Evolutionary conservation across 2,797 vertebrate genomes (phyloP), one percentile per base, ranked within the genome.

Genomic region (Momotus momota): DNA sequence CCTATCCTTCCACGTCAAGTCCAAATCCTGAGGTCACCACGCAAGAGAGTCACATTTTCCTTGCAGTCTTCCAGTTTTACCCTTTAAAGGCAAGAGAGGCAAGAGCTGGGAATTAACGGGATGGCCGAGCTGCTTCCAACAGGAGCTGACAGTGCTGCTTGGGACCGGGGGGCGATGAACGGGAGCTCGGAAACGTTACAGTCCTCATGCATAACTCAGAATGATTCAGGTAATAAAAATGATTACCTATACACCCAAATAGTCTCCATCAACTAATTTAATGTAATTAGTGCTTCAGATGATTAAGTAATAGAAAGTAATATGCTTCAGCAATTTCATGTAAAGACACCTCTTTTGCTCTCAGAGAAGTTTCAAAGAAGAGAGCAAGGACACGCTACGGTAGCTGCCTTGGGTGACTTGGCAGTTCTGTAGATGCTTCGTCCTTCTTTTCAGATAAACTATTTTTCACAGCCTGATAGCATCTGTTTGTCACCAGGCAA

Each of bases 201-300:
- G n/a, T 17, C 29, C 72, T 94, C 3, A 25, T 88, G 60, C 46
- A 25, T 77, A 91, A 86, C 73, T 91, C 96, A 90, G 46, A 62
- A 81, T 70, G 64, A 78, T 41, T 74, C 83, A 67, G 64, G 65
- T 64, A 85, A 73, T 94, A 93, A 87, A 91, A 89, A 93, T 65
- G 2, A 94, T 80, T 88, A 94, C 48, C 86, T 65, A 40, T 15
- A 84, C 77, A 83, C 60, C 81, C 88, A 88, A 91, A 94, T 31
- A 93, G 86, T 86, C 70, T 82, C 66, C 83, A 92, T 82, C 90
- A 96, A 81, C 88, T 92, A 92, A 81, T 92, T 93, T 90, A 81
- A 73, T 9, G 6, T 78, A 86, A 96, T 95, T 88, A 96, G 91
- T 54, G 79, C 81, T 78, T 80, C 87, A 88, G 86, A 77, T 79